Base-by-base conservation (phyloP, 2,797 vertebrate genomes). In the Perdix hodgsoniae region DNA sequence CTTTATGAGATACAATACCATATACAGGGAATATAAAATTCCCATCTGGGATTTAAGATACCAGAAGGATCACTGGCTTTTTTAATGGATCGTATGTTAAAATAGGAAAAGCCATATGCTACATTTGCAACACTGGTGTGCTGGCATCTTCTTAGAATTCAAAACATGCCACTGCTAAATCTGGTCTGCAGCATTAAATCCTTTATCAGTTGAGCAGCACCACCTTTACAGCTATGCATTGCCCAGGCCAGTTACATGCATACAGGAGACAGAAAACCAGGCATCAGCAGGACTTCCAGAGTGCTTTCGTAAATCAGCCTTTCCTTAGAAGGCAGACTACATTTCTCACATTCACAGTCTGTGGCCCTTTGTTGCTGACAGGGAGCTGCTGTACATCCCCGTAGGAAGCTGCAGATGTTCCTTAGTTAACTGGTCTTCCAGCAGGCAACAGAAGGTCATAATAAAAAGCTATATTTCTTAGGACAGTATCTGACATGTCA, bases 41-140 rank as follows among this genome's bases (percentile, higher is more conserved):
- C 21, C 70, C 81, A 83, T 33, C 76, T 79, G 74, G 17, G 77
- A 83, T 45, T 79, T 83, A 82, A 95, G 94, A 76, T 82, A 76
- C 72, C 88, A 74, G 37, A 91, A 93, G 83, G 75, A 10, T 59
- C 39, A 95, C 26, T 56, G 40, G 57, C 37, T 84, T 50, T 76
- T 91, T 84, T 66, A 91, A 86, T 35, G 27, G 54, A 67, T 47
- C 77, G 23, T 73, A 72, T 44, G 15, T 65, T 92, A 93, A 83
- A 86, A 49, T 19, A 26, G 74, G 54, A 94, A 93, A 88, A 95
- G 50, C 24, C 50, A 95, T 91, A 69, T 86, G 50, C 83, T 95
- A 65, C 27, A 57, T 90, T 93, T 77, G 73, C 59, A 93, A 78
- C 86, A 66, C 78, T 90, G 84, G 22, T 29, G 44, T 86, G 33